phyloP scores from a whole-genome alignment of 2,113 vertebrate genomes.

The Indicator maculatus region DNA sequence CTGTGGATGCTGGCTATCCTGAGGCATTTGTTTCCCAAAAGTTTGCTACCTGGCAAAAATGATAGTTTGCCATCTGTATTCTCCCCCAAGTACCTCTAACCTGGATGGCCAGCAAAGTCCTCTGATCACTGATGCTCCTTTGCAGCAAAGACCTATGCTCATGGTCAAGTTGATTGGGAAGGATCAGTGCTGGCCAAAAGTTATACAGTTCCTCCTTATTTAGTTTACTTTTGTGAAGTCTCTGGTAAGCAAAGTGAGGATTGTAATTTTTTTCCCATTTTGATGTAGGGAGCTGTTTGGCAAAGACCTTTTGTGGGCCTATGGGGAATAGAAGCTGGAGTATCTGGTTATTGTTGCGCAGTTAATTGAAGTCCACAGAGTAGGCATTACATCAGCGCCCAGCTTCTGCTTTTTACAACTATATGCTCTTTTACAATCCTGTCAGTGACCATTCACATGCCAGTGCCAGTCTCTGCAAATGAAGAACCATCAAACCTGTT shows the following conservation, averaged over 20 bases:
- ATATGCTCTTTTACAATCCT: background rate
- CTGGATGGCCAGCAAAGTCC: background rate
- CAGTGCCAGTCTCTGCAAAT: background rate
- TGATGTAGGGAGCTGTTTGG: background rate
- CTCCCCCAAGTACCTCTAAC: background rate
- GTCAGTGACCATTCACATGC: background rate
- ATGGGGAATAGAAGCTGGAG: background rate
- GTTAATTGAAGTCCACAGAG: background rate
- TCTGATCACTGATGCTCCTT: background rate
- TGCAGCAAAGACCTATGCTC: background rate
- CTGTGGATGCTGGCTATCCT: background rate
- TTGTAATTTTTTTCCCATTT: background rate
- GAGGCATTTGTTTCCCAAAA: conserved; percentile 36
- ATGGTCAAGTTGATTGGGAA: background rate
- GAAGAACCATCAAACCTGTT: background rate
- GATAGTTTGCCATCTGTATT: conserved; percentile 17
- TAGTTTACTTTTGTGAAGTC: background rate
- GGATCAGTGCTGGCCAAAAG: background rate
- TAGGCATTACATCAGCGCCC: background rate
- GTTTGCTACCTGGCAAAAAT: conserved; percentile 18
- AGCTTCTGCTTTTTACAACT: background rate
- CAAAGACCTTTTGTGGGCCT: background rate
- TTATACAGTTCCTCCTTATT: background rate
- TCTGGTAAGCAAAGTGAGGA: background rate
- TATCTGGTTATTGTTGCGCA: background rate